Conservation (phyloP, 2,888 invertebrate genomes). For the Cephus pulcher region DNA sequence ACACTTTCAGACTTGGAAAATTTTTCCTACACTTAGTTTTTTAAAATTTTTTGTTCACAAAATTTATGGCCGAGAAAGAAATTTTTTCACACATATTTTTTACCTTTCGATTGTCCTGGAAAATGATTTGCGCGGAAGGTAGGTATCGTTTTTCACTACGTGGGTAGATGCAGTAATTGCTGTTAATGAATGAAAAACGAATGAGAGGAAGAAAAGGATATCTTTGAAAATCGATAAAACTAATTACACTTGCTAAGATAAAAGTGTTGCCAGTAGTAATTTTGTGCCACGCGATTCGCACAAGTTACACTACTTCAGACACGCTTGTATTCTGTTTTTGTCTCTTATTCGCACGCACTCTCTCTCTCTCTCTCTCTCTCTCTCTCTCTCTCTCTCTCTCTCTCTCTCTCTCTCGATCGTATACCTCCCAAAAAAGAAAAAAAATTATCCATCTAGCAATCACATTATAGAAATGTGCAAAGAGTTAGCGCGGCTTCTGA, state of each 20-base stretch:
- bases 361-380: neutral
- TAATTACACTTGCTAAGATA: neutral
- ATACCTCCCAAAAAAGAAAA: neutral
- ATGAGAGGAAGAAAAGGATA: neutral
- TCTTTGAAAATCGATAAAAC: neutral
- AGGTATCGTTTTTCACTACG: no score
- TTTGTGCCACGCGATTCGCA: neutral
- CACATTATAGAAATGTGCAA: neutral
- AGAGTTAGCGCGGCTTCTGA: neutral
- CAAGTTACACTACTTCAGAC: neutral
- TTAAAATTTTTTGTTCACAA: no score
- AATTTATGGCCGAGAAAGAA: no score
- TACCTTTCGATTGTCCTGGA: no score
- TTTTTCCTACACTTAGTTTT: no score
- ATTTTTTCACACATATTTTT: no score
- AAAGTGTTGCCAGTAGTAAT: neutral
- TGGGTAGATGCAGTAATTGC: neutral
- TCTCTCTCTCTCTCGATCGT: neutral
- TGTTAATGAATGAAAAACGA: neutral
- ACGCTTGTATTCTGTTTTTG: neutral
- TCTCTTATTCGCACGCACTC: neutral
- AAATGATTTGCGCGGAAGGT: neutral
- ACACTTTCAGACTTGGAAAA: neutral
- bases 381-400: neutral
- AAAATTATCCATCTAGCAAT: neutral